Evolutionary conservation across 2,888 invertebrate genomes (phyloP).

Genomic region (Stictocephala bisonia): DNA sequence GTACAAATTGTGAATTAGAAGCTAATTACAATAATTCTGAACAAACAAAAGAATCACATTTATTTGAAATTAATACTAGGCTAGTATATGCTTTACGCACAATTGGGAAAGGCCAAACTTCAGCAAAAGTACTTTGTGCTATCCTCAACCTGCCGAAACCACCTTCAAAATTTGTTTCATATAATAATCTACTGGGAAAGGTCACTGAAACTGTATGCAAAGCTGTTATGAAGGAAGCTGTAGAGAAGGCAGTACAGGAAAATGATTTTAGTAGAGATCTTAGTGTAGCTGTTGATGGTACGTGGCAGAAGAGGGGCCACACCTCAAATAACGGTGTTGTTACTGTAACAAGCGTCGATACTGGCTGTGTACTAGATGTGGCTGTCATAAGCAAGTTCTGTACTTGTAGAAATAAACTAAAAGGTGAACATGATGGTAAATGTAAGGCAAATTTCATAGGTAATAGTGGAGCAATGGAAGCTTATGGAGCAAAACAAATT

Average conservation of each 20-base stretch:
- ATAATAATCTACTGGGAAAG: background rate
- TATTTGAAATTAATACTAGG: slow-evolving; percentile 21
- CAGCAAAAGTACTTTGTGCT: background rate
- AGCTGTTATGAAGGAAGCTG: slow-evolving; percentile 15
- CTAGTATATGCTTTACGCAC: slow-evolving; percentile 3
- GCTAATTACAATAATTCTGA: background rate
- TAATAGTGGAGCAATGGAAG: slow-evolving; percentile 21
- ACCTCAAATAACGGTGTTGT: slow-evolving; percentile 22
- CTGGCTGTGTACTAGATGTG: slow-evolving; percentile 7
- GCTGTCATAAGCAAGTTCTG: slow-evolving; percentile 12
- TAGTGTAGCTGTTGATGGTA: slow-evolving; percentile 11
- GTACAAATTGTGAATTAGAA: background rate
- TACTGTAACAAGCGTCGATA: slow-evolving; percentile 11
- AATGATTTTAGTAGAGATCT: background rate
- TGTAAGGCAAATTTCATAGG: slow-evolving; percentile 20
- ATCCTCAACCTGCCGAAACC: background rate
- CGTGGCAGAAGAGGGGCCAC: slow-evolving; percentile 24
- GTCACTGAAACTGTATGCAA: background rate
- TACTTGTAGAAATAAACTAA: background rate
- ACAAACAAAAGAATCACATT: background rate
- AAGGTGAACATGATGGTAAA: background rate
- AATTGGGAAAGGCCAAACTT: background rate
- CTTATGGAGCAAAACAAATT: background rate
- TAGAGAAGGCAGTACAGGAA: slow-evolving; percentile 1
- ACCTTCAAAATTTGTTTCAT: background rate